Conservation (phyloP, 1,140 invertebrate species). For the Micrasema longulum region DNA sequence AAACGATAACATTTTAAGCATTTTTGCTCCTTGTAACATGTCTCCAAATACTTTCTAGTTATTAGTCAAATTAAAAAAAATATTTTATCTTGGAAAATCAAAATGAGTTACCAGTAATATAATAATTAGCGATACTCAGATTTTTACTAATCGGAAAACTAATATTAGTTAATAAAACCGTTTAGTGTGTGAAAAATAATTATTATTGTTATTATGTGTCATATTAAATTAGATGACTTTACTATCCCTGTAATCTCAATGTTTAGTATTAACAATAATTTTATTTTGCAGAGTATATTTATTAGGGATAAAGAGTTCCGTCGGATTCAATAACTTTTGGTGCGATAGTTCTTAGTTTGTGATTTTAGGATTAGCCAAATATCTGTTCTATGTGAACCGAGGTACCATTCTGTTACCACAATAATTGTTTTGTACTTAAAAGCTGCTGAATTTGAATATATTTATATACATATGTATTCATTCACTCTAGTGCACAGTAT, state of each 20-base stretch:
- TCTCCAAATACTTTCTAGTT: too few relatives aligned
- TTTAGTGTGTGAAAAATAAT: not conserved
- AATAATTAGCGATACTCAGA: not conserved
- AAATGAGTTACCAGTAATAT: too few relatives aligned
- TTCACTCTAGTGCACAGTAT: too few relatives aligned
- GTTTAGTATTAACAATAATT: constrained; percentile 16
- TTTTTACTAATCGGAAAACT: not conserved
- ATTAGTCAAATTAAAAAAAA: too few relatives aligned
- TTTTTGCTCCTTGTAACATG: too few relatives aligned
- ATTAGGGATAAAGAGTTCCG: constrained; percentile 14
- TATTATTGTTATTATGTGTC: constrained; percentile 13
- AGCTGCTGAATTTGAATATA: too few relatives aligned
- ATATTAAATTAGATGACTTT: constrained; percentile 12
- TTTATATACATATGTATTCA: too few relatives aligned
- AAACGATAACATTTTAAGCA: too few relatives aligned
- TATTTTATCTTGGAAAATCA: too few relatives aligned
- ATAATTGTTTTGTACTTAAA: too few relatives aligned
- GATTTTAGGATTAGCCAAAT: constrained; percentile 31
- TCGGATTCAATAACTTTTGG: not conserved
- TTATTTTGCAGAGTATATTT: not conserved
- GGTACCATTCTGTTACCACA: too few relatives aligned
- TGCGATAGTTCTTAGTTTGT: constrained; percentile 22
- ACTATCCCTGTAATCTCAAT: constrained; percentile 17
- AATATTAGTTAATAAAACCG: not conserved
- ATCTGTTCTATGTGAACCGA: not conserved